Evolutionary conservation across 30 jellyfish, hydroid and myxozoan genomes (phyloP).

Genomic region (Chrysaora quinquecirrha): DNA sequence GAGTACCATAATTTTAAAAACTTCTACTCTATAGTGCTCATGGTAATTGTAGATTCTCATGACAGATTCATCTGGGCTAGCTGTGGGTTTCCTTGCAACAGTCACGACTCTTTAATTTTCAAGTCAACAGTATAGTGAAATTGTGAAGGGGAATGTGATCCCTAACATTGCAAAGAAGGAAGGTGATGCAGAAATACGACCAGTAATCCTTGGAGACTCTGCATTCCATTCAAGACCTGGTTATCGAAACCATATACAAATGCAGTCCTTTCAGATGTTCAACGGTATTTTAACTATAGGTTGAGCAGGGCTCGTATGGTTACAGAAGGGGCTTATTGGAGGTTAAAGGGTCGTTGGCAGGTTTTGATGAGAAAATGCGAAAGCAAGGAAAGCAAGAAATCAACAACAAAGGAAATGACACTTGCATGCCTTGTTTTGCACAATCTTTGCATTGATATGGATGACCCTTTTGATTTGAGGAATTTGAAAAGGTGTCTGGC

Average conservation of each 20-base stretch:
- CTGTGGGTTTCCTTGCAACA: conserved; percentile 31
- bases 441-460: conserved; percentile 5
- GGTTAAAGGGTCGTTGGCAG: neutral
- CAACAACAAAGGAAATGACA: neutral
- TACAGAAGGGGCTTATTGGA: neutral
- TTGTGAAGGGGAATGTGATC: too few species aligned
- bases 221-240: conserved; percentile 21
- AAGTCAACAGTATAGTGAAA: conserved; percentile 8
- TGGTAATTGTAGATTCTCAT: conserved; percentile 31
- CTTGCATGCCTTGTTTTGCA: conserved; percentile 3
- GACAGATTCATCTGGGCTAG: conserved; percentile 37
- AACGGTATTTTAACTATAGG: too few species aligned
- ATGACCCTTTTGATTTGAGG: neutral
- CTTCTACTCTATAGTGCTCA: too few species aligned
- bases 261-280: too few species aligned
- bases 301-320: too few species aligned
- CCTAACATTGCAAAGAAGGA: neutral
- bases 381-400: conserved; percentile 1
- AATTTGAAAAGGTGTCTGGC: conserved; percentile 1
- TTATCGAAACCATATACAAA: too few species aligned
- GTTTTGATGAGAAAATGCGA: neutral
- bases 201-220: conserved; percentile 26
- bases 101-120: conserved; percentile 23
- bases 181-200: neutral
- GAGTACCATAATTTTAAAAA: too few species aligned